phyloP scores from a whole-genome alignment of 2,797 vertebrate genomes.

The Brotula barbata region DNA sequence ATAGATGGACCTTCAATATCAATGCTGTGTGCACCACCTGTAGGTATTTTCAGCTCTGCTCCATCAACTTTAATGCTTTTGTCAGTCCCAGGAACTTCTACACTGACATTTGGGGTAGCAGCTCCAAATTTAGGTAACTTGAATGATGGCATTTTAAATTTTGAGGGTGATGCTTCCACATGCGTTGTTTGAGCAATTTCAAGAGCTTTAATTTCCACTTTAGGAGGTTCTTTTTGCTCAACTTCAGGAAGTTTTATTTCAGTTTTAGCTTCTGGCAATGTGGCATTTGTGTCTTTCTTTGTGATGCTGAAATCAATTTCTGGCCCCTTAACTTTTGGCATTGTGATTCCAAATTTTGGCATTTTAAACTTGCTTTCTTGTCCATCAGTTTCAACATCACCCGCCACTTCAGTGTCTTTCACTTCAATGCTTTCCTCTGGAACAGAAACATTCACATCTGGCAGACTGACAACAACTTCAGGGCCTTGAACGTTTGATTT shows the following conservation, averaged over 20 bases:
- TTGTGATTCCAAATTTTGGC: neutral
- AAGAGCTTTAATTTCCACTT: constrained; percentile 36
- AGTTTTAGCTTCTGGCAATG: constrained; percentile 28
- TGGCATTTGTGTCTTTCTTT: constrained; percentile 51
- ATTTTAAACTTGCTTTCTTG: constrained; percentile 45
- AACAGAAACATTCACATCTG: constrained; percentile 39
- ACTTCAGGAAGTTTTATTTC: constrained; percentile 33
- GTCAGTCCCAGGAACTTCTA: constrained; percentile 36
- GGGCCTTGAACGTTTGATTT: constrained; percentile 48
- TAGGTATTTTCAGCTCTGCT: constrained; percentile 19
- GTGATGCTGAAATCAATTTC: constrained; percentile 15
- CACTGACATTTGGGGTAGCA: constrained; percentile 13
- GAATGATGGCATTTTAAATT: constrained; percentile 49
- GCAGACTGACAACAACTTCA: constrained; percentile 26
- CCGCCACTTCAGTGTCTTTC: constrained; percentile 13
- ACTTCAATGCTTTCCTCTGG: constrained; percentile 22
- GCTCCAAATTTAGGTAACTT: constrained; percentile 55
- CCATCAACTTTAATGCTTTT: constrained; percentile 41
- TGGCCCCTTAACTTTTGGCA: constrained; percentile 29
- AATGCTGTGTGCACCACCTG: constrained; percentile 4
- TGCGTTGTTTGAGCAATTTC: constrained; percentile 7
- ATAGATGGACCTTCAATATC: constrained; percentile 26
- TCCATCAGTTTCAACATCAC: constrained; percentile 31
- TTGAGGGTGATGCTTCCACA: constrained; percentile 36
- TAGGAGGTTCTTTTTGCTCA: constrained; percentile 8